A percentile compares a stretch with the other conserved stretches of the same genome.
phyloP scores from a whole-genome alignment of 2,797 vertebrate species.

The Pteronotus mesoamericanus region DNA sequence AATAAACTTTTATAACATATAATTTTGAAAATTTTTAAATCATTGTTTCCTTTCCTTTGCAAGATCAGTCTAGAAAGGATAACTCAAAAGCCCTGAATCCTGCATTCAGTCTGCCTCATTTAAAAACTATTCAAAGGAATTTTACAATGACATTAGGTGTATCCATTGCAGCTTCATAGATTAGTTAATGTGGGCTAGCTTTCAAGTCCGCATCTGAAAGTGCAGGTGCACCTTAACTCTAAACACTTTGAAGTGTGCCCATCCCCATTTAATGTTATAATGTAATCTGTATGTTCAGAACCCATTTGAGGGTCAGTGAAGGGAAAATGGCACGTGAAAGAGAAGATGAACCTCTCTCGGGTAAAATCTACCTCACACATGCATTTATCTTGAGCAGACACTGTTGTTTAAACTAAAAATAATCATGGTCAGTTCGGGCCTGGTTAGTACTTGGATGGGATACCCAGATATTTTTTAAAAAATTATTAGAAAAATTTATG shows the following conservation, averaged over 20 bases:
- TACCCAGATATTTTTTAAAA: neutral
- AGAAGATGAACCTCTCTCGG: constrained; percentile 43
- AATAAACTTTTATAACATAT: neutral
- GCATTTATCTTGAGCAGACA: constrained; percentile 56
- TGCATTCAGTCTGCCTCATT: constrained; percentile 41
- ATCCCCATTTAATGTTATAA: constrained; percentile 47
- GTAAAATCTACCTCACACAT: neutral
- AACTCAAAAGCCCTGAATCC: neutral
- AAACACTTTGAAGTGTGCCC: constrained; percentile 52
- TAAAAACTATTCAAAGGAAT: constrained; percentile 45
- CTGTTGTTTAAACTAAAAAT: constrained; percentile 52
- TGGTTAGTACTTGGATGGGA: too few relatives aligned
- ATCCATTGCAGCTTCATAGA: neutral
- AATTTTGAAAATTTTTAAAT: neutral
- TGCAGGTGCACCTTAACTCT: constrained; percentile 27
- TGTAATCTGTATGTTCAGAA: constrained; percentile 37
- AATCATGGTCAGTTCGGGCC: constrained; percentile 54
- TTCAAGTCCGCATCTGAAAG: constrained; percentile 55
- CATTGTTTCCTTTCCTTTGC: too few relatives aligned
- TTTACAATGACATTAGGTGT: neutral
- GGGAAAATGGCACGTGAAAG: neutral
- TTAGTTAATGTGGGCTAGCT: constrained; percentile 37
- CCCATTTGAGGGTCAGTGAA: constrained; percentile 18
- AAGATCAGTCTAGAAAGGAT: neutral
- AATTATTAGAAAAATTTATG: constrained; percentile 36